Base-by-base conservation (phyloP, 1,140 invertebrate genomes). In the Ceratina calcarata region DNA sequence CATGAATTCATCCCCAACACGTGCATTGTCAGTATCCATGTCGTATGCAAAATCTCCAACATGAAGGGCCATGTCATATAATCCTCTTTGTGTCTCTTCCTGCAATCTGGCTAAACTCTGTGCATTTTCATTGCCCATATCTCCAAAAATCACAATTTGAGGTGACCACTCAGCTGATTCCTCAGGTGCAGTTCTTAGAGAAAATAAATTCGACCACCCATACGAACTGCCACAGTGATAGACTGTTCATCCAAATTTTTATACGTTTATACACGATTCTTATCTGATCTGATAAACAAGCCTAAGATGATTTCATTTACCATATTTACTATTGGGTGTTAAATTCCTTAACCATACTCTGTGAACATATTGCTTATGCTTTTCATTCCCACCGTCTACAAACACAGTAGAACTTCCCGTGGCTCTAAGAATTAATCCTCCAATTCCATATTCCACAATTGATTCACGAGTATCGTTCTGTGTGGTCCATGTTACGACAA, bases 1-100 rank as follows among this genome's bases (percentile, higher is more conserved):
- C 97, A 99, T 98, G 92, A 98, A 99, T 91, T 96, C 95, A 93
- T 99, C 97, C 0, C 98, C 98, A 66, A 97, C 95, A 64, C 91
- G 90, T 1, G 95, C 97, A 90, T 98, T 93, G 72, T 97, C 92
- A 1, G 95, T 94, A 92, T 98, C 93, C 96, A 99, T 97, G 91
- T 99, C 97, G 93, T 99, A 99, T 0, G 98, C 98, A 94, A 99
- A 97, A 94, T 99, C 98, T 0, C 98, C 98, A 78, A 98, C 97
- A 93, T 99, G 98, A 65, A 99, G 94, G 73, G 98, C 95, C 80
- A 96, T 95, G 93, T 99, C 97, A 91, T 97, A 98, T 83, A 95
- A 91, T n/a, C 95, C 96, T 49, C 94, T 93, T 88, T 97, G 95
- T 0, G 96, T 95, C 87, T 99, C 98, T 82, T 96, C 93, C 91